Conservation (phyloP, 2,888 invertebrate genomes). For the Crocallis elinguaria region DNA sequence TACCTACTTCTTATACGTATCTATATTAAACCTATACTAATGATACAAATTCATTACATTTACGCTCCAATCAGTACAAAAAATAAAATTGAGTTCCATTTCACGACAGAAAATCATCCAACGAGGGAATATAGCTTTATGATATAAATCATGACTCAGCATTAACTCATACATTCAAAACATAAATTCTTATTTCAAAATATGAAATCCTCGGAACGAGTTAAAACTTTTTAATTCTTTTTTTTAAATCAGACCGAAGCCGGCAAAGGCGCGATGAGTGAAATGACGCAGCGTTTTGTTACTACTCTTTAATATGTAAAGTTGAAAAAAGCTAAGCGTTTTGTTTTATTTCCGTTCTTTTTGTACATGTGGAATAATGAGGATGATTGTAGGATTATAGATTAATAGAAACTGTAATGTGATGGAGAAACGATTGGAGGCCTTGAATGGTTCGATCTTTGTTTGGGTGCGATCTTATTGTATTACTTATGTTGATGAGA, state of each 20-base stretch:
- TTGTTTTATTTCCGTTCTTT: slow-evolving; percentile 32
- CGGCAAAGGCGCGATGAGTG: slow-evolving; percentile 50
- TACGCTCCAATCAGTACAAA: too few relatives aligned
- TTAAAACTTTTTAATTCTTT: slow-evolving; percentile 59
- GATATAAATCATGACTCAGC: slow-evolving; percentile 66
- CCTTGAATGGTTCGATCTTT: slow-evolving; percentile 16
- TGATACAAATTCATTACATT: too few relatives aligned
- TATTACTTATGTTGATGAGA: slow-evolving; percentile 7
- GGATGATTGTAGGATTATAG: slow-evolving; percentile 29
- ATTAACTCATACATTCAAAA: slow-evolving; percentile 59
- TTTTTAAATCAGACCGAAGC: slow-evolving; percentile 53
- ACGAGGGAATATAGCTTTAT: neutral
- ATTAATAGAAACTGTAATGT: slow-evolving; percentile 27
- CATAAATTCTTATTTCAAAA: slow-evolving; percentile 73
- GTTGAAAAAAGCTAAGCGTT: slow-evolving; percentile 33
- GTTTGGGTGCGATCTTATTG: slow-evolving; percentile 16
- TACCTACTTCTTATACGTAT: too few relatives aligned
- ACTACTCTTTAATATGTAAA: slow-evolving; percentile 47
- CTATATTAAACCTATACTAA: too few relatives aligned
- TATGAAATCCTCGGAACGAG: slow-evolving; percentile 78
- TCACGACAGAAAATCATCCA: neutral
- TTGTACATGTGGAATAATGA: slow-evolving; percentile 26
- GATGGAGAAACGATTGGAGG: slow-evolving; percentile 25
- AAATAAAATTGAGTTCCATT: too few relatives aligned
- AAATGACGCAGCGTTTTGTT: slow-evolving; percentile 62